Base-by-base conservation (phyloP, 2,113 vertebrate genomes). In the Phylloscopus whistleri region DNA sequence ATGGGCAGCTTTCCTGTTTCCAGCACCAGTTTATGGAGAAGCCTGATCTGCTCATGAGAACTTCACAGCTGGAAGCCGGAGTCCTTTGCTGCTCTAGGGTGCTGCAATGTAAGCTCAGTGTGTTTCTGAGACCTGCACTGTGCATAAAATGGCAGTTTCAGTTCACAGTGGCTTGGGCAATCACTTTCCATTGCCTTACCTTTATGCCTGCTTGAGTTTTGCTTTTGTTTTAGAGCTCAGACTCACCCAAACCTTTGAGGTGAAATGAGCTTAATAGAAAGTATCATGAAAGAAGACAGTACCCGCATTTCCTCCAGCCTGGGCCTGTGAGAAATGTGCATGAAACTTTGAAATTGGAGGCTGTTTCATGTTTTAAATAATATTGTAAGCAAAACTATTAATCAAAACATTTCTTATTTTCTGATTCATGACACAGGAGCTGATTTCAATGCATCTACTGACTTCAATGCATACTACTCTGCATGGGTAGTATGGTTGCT, bases 171-270 rank as follows among this genome's bases (percentile, higher is more conserved):
- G 84, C 78, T 87, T 74, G 79, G 64, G 82, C 64, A 86, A 94
- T 93, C 91, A 94, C 93, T 96, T 95, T 97, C 94, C 89, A 89
- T 94, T 96, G 89, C 64, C 72, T 83, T 94, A 83, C 89, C 87
- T 94, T 84, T 84, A 68, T 90, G 85, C 72, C 46, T 9, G 5
- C 52, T 73, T 69, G 68, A 83, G 95, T 97, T 97, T 96, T 96
- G 89, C 87, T 95, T 97, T 97, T 96, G 69, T 68, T 95, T 93
- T 88, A 81, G 31, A 39, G 24, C 58, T 94, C 87, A 88, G 60
- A 72, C 64, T 95, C 69, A 86, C 63, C 60, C 68, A 88, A 49
- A 83, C 18, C 56, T 96, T 70, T 89, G 94, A 95, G 94, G 78
- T 93, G 68, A 94, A 91, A 94, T 83, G 74, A 94, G 63, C 81